These are phyloP conservation scores for Hypomecis punctinalis DNA, from an alignment of 2,888 invertebrate genomes.

Conservation along the genomic window DNA sequence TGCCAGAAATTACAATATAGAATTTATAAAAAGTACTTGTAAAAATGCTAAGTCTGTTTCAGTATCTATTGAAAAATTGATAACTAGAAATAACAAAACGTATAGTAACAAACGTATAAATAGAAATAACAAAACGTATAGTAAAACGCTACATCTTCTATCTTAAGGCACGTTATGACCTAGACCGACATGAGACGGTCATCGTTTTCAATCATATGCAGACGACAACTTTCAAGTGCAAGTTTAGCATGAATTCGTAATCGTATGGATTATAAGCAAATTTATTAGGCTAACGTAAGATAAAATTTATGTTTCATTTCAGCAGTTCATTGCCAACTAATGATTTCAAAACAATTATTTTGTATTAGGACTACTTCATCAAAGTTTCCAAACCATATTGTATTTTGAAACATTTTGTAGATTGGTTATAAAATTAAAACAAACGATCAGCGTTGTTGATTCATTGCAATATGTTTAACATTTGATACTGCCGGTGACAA, in stretches of 20 bases:
- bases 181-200: slow-evolving; percentile 72
- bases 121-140: no score
- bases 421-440: slow-evolving; percentile 25
- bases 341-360: slow-evolving; percentile 5
- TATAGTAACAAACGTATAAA: neutral
- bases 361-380: no score
- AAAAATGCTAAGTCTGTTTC: no score
- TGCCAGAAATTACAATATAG: no score
- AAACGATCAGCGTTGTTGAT: slow-evolving; percentile 10
- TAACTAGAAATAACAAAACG: no score
- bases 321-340: slow-evolving; percentile 2
- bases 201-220: slow-evolving; percentile 68
- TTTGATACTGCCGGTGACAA: slow-evolving; percentile 18
- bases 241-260: slow-evolving; percentile 45
- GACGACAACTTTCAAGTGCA: slow-evolving; percentile 67
- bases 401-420: slow-evolving; percentile 19
- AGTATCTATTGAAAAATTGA: no score
- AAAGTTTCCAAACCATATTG: slow-evolving; percentile 5
- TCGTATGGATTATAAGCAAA: slow-evolving; percentile 7
- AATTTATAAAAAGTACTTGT: no score
- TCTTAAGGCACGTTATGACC: slow-evolving; percentile 53
- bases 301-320: slow-evolving; percentile 3
- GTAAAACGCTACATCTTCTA: slow-evolving; percentile 43
- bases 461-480: slow-evolving; percentile 13
- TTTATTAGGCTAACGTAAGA: neutral